A percentile compares a stretch with the other conserved stretches of the same genome.
Evolutionary conservation across 2,888 invertebrate genomes (phyloP).

Genomic region (Tenthredo livida): DNA sequence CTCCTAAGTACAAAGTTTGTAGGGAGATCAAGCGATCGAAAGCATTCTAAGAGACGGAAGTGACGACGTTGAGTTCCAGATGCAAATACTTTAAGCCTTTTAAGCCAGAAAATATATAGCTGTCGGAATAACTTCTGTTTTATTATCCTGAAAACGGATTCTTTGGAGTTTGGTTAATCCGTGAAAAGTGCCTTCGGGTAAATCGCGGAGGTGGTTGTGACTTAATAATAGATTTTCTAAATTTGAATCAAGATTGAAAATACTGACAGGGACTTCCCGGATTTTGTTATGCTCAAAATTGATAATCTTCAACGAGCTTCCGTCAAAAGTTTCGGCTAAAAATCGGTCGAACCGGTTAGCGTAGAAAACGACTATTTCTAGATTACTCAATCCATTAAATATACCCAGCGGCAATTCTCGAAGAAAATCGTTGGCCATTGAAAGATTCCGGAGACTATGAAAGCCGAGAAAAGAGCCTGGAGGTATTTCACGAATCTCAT

Average conservation of each 20-base stretch:
- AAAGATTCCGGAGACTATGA: neutral
- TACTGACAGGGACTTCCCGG: neutral
- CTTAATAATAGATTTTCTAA: conserved; percentile 17
- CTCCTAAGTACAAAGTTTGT: conserved; percentile 9
- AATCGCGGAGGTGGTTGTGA: neutral
- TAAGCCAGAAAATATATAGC: conserved; percentile 14
- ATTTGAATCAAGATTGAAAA: conserved; percentile 18
- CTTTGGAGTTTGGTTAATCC: no score
- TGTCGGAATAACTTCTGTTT: neutral
- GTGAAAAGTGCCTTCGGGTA: conserved; percentile 18
- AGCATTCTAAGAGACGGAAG: conserved; percentile 1
- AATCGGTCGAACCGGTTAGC: conserved; percentile 23
- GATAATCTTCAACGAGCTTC: neutral
- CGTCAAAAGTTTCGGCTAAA: conserved; percentile 1
- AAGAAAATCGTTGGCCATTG: conserved; percentile 9
- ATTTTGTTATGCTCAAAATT: conserved; percentile 26
- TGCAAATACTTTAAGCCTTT: neutral
- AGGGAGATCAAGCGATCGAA: conserved; percentile 19
- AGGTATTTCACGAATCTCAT: conserved; percentile 36
- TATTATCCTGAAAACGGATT: conserved; percentile 26
- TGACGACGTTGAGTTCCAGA: conserved; percentile 29
- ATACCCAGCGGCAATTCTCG: neutral
- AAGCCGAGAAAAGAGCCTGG: conserved; percentile 24
- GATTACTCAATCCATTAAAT: conserved; percentile 21
- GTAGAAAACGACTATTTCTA: neutral